Conservation (phyloP, 2,888 invertebrate species). For the Dynastes grantii region DNA sequence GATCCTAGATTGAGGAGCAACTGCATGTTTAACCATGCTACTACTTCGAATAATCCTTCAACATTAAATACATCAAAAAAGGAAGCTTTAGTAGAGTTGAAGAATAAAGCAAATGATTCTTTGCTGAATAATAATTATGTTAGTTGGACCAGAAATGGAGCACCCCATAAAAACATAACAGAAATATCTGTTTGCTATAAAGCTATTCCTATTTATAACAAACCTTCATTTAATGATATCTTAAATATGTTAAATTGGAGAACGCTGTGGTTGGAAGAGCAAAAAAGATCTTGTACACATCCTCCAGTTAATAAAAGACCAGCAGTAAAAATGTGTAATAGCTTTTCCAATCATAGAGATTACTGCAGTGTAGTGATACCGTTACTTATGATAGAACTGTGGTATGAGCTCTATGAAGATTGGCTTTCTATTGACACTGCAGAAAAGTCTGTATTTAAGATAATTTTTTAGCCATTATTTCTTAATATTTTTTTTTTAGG, state of each 20-base stretch:
- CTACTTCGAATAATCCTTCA: not conserved
- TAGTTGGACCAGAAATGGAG: not conserved
- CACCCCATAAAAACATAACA: not conserved
- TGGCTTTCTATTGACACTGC: constrained; percentile 28
- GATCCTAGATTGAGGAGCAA: constrained; percentile 25
- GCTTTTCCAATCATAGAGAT: constrained; percentile 74
- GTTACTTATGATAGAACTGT: constrained; percentile 76
- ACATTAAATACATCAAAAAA: not conserved
- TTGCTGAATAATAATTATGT: not conserved
- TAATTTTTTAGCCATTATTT: not conserved
- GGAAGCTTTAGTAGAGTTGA: not conserved
- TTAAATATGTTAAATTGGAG: constrained; percentile 72
- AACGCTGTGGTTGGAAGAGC: constrained; percentile 78
- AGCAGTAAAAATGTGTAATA: constrained; percentile 73
- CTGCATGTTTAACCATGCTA: not conserved
- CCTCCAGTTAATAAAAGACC: constrained; percentile 73
- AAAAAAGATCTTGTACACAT: constrained; percentile 70
- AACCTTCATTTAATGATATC: constrained; percentile 22
- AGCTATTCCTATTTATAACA: not conserved
- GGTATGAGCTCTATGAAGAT: constrained; percentile 68
- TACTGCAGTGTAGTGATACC: constrained; percentile 76
- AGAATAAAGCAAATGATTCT: not conserved
- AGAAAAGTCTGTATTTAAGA: constrained; percentile 29
- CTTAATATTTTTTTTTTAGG: constrained; percentile 21
- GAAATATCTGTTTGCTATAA: constrained; percentile 42